These are phyloP conservation scores for Lamprotornis superbus DNA, from an alignment of 2,113 vertebrate species.

Conservation along the genomic window DNA sequence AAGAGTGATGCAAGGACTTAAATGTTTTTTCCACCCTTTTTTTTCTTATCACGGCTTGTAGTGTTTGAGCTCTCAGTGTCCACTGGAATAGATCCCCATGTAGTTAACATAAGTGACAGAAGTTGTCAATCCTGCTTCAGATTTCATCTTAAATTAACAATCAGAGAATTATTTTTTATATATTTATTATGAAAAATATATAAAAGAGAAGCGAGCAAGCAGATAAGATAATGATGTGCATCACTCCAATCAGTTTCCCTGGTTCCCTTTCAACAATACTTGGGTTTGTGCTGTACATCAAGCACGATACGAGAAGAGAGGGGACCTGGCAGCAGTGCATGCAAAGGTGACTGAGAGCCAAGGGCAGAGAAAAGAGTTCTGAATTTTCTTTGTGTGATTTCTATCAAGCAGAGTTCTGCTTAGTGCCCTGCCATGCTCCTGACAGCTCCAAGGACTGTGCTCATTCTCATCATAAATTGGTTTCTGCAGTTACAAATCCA, in stretches of 20 bases:
- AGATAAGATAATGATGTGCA: neutral
- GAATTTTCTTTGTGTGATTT: constrained; percentile 11
- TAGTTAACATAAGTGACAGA: neutral
- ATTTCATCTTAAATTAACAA: neutral
- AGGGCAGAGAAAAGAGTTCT: neutral
- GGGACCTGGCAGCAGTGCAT: neutral
- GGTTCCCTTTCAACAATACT: neutral
- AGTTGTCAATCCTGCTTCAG: neutral
- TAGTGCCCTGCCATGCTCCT: neutral
- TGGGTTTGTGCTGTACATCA: neutral
- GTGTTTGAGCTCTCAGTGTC: neutral
- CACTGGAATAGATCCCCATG: neutral
- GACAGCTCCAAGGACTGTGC: constrained; percentile 25
- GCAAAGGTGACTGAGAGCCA: neutral
- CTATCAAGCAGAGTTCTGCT: neutral
- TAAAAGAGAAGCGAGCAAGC: neutral
- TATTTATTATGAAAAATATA: neutral
- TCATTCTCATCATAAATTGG: constrained; percentile 35
- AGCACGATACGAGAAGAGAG: neutral
- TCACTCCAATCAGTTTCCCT: neutral
- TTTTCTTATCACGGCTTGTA: neutral
- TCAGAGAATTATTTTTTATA: neutral
- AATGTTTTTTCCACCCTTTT: neutral
- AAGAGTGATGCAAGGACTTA: neutral
- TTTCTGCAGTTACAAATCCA: constrained; percentile 32